Evolutionary conservation across 2,797 vertebrate genomes (phyloP).

Genomic region (Hafferia zeledoni): DNA sequence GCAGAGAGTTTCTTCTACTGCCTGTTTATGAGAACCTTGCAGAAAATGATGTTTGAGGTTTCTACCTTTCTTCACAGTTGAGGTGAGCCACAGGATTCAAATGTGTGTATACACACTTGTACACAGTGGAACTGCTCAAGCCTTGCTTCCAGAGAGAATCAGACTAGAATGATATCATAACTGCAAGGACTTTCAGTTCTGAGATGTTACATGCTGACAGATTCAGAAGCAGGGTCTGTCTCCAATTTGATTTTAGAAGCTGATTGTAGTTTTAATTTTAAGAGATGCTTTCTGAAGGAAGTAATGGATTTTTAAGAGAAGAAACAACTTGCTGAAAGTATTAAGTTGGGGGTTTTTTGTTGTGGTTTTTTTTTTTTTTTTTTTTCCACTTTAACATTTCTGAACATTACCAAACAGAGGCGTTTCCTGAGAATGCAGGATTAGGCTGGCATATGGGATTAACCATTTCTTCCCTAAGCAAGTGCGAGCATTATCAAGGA

Average conservation of each 20-base stretch:
- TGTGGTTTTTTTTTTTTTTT: too few relatives aligned
- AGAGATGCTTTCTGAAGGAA: neutral
- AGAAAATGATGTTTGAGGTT: neutral
- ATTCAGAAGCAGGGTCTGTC: neutral
- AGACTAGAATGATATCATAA: neutral
- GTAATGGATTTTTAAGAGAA: neutral
- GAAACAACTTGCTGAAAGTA: neutral
- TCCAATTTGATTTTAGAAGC: neutral
- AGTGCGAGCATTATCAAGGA: neutral
- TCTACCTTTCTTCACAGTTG: neutral
- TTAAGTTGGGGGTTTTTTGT: neutral
- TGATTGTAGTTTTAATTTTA: conserved; percentile 3
- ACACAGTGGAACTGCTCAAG: neutral
- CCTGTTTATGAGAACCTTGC: neutral
- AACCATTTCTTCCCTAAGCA: neutral
- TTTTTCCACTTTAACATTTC: neutral
- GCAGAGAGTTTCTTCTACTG: neutral
- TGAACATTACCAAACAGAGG: neutral
- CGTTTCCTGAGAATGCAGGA: neutral
- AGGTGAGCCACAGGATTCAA: neutral
- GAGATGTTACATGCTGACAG: neutral
- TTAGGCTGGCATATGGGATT: neutral
- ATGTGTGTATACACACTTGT: neutral
- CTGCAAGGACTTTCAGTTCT: neutral
- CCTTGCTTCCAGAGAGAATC: neutral